Evolutionary conservation across 1,140 invertebrate species (phyloP).

Genomic region (Lithobius niger): DNA sequence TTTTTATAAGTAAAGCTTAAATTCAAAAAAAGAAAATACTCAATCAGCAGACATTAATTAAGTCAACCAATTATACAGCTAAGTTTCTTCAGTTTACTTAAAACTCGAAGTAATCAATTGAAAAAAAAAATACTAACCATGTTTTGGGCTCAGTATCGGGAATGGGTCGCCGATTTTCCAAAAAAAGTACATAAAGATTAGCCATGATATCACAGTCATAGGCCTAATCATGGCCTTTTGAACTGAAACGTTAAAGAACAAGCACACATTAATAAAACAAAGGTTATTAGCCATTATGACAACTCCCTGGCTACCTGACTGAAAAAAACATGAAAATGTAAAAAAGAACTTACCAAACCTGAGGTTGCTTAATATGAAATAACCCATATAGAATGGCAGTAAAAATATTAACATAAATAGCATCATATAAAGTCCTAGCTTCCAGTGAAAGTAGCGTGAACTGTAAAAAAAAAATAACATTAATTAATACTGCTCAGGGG

Average conservation of each 20-base stretch:
- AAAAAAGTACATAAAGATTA: constrained; percentile 87
- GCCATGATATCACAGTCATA: constrained; percentile 71
- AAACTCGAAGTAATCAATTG: too few relatives aligned
- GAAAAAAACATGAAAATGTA: too few relatives aligned
- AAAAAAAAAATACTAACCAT: constrained; percentile 54
- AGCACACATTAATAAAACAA: background rate
- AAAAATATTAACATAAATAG: constrained; percentile 90
- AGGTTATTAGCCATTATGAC: background rate
- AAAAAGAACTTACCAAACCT: constrained; percentile 72
- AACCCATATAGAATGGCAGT: constrained; percentile 94
- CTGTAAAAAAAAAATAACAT: constrained; percentile 37
- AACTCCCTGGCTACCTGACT: too few relatives aligned
- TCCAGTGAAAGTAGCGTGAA: constrained; percentile 94
- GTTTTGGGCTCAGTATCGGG: constrained; percentile 85
- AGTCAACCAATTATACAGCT: too few relatives aligned
- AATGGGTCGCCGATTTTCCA: constrained; percentile 99
- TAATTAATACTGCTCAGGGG: constrained; percentile 17
- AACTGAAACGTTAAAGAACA: constrained; percentile 42
- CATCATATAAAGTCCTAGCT: constrained; percentile 76
- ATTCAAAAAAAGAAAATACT: too few relatives aligned
- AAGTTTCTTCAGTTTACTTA: too few relatives aligned
- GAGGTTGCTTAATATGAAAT: constrained; percentile 84
- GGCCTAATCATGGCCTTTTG: constrained; percentile 59
- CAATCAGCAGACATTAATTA: too few relatives aligned
- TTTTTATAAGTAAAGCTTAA: too few relatives aligned